Base-by-base conservation (phyloP, 2,888 invertebrate species). In the Heliconius hortense region DNA sequence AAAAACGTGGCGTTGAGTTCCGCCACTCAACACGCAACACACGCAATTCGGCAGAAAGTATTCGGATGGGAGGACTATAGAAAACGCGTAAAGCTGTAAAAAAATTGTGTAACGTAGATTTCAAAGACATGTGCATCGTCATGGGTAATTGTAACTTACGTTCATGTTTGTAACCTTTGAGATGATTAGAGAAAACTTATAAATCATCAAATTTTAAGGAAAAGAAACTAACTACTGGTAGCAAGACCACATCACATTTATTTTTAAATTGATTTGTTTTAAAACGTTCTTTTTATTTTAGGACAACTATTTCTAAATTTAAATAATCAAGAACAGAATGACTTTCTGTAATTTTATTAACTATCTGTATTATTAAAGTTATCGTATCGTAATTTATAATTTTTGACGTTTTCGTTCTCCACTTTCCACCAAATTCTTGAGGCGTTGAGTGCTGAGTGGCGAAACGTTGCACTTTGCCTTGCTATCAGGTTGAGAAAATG, bases 141-240 rank as follows among this genome's bases (percentile, higher is more conserved):
- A 71, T 62, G 1, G 4, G 71, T 60, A 43, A 71, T 43, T 43
- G 60, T 71, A 60, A 69, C 21, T 48, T 48, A 18, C 7, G 18
- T 48, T 48, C 48, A 48, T 7, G 5, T 48, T 48, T 60, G 39
- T 60, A 5, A 71, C 26, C 21, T 71, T 60, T 26, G 35, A 60
- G 18, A 56, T 24, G 21, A 18, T 24, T 24, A 10, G 24, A 39
- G 13, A 10, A 43, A 43, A 13, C 4, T 43, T 43, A 39, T 11
- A 43, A 48, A 48, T 18, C 18, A 48, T 18, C 18, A 18, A 13
- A 18, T 18, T 48, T 48, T 48, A 21, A 48, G 18, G 39, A 24
- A 39, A 26, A 64, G 13, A n/a, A n/a, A 43, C 15, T 43, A 24
- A 24, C 15, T 26, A 66, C 24, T 39, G 24, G 24, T 66, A 15